Evolutionary conservation across 2,888 invertebrate genomes (phyloP).

Genomic region (Diplazon laetatorius): DNA sequence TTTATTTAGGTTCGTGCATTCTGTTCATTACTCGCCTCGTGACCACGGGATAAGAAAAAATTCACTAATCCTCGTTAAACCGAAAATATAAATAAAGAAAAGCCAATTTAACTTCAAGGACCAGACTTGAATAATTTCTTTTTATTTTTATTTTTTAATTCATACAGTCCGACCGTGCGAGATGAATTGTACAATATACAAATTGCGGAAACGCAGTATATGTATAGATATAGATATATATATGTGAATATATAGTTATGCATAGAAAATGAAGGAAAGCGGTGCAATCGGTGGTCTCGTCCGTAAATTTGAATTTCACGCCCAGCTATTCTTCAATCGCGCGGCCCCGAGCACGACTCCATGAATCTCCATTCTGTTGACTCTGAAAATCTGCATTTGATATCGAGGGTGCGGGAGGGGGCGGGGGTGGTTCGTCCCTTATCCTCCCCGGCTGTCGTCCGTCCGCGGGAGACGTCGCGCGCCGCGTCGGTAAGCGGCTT

Average conservation of each 20-base stretch:
- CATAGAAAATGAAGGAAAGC: conserved; percentile 6
- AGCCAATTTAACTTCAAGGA: neutral
- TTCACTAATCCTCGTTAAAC: neutral
- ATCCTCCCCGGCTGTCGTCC: neutral
- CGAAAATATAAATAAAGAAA: neutral
- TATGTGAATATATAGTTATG: too few relatives aligned
- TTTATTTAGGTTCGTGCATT: too few relatives aligned
- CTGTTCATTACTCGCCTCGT: too few relatives aligned
- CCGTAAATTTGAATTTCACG: conserved; percentile 67
- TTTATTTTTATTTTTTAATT: too few relatives aligned
- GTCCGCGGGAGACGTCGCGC: conserved; percentile 10
- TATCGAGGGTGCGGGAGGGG: too few relatives aligned
- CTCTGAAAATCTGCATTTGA: conserved; percentile 71
- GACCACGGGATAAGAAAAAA: neutral
- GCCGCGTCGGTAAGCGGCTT: conserved; percentile 61
- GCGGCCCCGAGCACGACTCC: conserved; percentile 53
- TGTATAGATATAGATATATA: too few relatives aligned
- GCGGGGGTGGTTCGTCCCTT: conserved; percentile 31
- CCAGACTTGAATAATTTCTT: neutral
- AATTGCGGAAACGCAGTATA: neutral
- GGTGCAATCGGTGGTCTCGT: conserved; percentile 45
- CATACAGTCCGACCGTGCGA: neutral
- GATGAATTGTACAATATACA: neutral
- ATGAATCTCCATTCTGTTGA: conserved; percentile 69
- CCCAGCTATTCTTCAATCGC: conserved; percentile 68